These are phyloP conservation scores for Chlorodrepanis virens DNA, from an alignment of 2,113 vertebrate species.

Conservation along the genomic window DNA sequence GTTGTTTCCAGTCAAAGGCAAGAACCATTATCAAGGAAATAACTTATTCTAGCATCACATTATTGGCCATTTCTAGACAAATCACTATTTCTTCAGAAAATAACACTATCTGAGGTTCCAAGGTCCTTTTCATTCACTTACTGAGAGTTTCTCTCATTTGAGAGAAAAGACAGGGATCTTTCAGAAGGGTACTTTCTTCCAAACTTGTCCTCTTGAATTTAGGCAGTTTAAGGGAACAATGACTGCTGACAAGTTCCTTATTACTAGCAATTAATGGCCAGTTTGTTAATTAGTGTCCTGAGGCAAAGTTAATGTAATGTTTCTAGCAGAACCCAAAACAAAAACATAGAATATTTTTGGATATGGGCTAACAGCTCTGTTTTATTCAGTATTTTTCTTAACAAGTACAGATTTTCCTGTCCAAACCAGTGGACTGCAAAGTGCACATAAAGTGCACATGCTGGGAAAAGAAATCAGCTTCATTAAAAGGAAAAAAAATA, in stretches of 20 bases:
- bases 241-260: constrained; percentile 64
- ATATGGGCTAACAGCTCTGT: constrained; percentile 34
- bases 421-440: constrained; percentile 58
- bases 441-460: constrained; percentile 30
- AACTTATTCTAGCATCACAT: neutral
- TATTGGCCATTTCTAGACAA: neutral
- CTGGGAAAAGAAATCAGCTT: constrained; percentile 43
- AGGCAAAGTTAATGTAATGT: constrained; percentile 67
- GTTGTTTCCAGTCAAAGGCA: constrained; percentile 5
- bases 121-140: constrained; percentile 2
- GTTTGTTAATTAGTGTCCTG: constrained; percentile 74
- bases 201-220: constrained; percentile 43
- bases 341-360: constrained; percentile 62
- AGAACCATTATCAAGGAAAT: neutral
- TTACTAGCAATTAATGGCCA: constrained; percentile 70
- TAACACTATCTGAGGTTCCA: neutral
- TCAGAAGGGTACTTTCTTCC: constrained; percentile 34
- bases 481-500: constrained; percentile 57
- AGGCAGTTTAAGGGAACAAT: constrained; percentile 66
- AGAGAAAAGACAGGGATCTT: constrained; percentile 27
- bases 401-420: constrained; percentile 43
- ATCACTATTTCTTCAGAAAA: neutral
- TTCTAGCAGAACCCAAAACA: constrained; percentile 58
- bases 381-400: constrained; percentile 57
- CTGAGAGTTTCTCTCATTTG: neutral